Conservation (phyloP, 2,113 vertebrate genomes). For the Onychorhynchus coronatus region DNA sequence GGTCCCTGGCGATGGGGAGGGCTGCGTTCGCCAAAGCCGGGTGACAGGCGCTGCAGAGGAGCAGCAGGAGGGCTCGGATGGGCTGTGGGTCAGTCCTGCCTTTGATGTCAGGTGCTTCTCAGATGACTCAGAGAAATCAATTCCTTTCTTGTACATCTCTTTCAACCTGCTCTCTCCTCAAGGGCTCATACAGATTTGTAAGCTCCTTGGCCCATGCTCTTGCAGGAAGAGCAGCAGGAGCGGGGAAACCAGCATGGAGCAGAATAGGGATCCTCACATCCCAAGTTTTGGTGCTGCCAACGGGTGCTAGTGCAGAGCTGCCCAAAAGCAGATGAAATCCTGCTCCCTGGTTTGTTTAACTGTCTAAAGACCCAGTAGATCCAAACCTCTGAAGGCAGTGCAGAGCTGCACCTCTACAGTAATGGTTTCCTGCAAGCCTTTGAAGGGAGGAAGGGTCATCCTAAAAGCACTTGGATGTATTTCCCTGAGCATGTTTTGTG, state of each 20-base stretch:
- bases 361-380: not conserved
- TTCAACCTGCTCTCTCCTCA: rapidly evolving
- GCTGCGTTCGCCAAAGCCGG: not conserved
- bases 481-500: not conserved
- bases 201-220: not conserved
- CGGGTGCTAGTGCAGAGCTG: not conserved
- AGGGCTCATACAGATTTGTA: rapidly evolving
- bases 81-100: not conserved
- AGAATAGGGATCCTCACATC: not conserved
- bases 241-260: not conserved
- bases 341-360: not conserved
- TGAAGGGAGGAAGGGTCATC: rapidly evolving
- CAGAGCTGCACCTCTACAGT: rapidly evolving
- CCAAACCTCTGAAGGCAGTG: not conserved
- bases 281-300: not conserved
- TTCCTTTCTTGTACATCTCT: not conserved
- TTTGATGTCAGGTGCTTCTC: not conserved
- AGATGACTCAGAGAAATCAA: not conserved
- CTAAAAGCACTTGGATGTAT: rapidly evolving
- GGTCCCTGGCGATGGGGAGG: rapidly evolving
- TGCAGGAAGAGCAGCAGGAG: not conserved
- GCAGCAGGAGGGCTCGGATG: not conserved
- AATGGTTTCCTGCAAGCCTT: not conserved
- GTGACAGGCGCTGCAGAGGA: not conserved
- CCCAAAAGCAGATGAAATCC: not conserved